Conservation (phyloP, 2,113 vertebrate species). For the Mandrillus leucophaeus region DNA sequence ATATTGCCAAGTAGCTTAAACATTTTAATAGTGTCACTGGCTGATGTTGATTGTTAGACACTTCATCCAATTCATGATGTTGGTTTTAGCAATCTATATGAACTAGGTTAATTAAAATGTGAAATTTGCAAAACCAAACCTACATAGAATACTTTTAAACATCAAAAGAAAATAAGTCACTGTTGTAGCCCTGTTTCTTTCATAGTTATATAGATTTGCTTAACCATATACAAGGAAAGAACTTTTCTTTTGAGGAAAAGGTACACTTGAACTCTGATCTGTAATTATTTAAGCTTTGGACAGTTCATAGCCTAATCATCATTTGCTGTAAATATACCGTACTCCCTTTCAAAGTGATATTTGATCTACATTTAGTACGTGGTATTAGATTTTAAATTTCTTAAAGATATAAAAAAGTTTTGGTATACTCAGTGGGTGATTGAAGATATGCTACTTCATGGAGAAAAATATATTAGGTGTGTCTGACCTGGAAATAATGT, state of each 20-base stretch:
- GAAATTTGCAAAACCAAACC: neutral
- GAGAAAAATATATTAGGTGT: neutral
- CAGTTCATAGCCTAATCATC: neutral
- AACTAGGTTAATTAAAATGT: neutral
- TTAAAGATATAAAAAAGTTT: neutral
- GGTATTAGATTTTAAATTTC: neutral
- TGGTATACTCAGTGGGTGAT: neutral
- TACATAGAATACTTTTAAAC: neutral
- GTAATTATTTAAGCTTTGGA: constrained; percentile 5
- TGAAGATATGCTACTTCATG: neutral
- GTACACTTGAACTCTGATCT: neutral
- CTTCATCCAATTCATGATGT: constrained; percentile 1
- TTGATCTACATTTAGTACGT: neutral
- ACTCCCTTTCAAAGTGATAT: neutral
- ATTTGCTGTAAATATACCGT: neutral
- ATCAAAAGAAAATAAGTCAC: neutral
- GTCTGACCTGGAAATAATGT: neutral
- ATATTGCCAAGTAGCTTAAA: neutral
- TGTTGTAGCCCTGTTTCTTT: neutral
- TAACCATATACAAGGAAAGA: neutral
- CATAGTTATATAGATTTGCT: neutral
- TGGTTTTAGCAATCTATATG: neutral
- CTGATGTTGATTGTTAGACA: neutral
- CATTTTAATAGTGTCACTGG: neutral
- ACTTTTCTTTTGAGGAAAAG: neutral